Percentiles rank a stretch among this genome's conserved stretches.
phyloP scores from a whole-genome alignment of 2,113 vertebrate genomes.

The Poeciliopsis retropinna region DNA sequence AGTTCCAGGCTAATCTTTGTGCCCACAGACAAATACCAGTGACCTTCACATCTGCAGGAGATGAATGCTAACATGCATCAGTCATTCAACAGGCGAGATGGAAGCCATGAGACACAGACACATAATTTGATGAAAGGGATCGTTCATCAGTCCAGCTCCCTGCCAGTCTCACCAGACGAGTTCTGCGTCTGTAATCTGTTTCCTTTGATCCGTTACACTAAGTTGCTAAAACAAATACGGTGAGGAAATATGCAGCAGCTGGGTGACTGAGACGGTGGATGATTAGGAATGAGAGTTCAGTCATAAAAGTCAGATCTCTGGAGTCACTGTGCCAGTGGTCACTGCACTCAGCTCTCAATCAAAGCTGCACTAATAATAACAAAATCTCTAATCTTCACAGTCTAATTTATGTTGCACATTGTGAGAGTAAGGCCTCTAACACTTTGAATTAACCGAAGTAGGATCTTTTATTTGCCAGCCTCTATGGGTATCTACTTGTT shows the following conservation, averaged over 20 bases:
- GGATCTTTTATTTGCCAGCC: background rate
- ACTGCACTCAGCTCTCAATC: background rate
- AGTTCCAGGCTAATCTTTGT: slow-evolving; percentile 34
- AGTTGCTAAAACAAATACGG: background rate
- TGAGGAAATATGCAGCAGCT: background rate
- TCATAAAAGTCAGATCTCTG: background rate
- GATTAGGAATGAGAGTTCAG: slow-evolving; percentile 1
- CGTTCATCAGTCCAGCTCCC: slow-evolving; percentile 37
- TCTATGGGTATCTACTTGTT: no score
- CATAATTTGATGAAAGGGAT: slow-evolving; percentile 37
- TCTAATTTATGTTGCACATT: background rate
- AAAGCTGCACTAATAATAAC: background rate
- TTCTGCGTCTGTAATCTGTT: slow-evolving; percentile 43
- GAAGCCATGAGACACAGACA: slow-evolving; percentile 41
- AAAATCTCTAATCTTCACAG: background rate
- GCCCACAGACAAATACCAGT: slow-evolving; percentile 54
- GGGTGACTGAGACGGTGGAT: background rate
- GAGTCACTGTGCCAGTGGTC: background rate
- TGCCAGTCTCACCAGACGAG: slow-evolving; percentile 45
- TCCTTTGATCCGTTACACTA: slow-evolving; percentile 24
- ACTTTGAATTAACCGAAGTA: no score
- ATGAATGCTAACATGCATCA: slow-evolving; percentile 52
- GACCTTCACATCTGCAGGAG: slow-evolving; percentile 53
- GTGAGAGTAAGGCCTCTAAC: no score
- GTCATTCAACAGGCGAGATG: slow-evolving; percentile 21